Evolutionary conservation across 2,113 vertebrate genomes (phyloP).

Genomic region (Rhabdomys dilectus): DNA sequence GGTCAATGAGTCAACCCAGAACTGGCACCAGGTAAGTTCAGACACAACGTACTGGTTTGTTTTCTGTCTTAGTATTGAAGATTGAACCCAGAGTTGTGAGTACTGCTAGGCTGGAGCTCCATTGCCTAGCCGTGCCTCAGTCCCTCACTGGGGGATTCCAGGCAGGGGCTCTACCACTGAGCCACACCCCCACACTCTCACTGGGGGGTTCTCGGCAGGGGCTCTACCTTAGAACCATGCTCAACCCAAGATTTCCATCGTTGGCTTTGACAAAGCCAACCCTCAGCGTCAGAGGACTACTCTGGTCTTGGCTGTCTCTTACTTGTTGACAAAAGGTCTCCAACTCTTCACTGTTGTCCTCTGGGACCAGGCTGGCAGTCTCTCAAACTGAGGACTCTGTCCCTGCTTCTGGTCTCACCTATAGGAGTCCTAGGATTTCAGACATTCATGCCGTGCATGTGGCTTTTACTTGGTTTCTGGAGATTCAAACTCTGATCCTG

Average conservation of each 20-base stretch:
- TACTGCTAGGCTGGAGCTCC: background rate
- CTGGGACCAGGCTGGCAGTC: background rate
- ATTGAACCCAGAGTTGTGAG: background rate
- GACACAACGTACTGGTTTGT: background rate
- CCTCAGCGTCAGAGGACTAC: background rate
- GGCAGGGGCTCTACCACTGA: background rate
- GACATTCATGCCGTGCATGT: background rate
- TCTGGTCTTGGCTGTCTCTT: background rate
- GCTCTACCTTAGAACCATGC: background rate
- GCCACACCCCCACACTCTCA: background rate
- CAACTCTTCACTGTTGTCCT: background rate
- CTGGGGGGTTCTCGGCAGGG: background rate
- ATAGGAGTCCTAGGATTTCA: background rate
- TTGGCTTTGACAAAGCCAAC: background rate
- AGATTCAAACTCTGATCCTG: background rate
- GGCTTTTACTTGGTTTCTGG: background rate
- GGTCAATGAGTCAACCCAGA: constrained; percentile 93
- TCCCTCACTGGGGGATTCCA: background rate
- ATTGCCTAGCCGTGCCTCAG: background rate
- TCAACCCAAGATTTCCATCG: background rate
- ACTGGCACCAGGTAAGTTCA: constrained; percentile 95
- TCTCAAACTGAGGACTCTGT: background rate
- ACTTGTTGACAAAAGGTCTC: background rate
- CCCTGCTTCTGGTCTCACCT: background rate
- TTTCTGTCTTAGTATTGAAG: background rate